Conservation (phyloP, 1,140 invertebrate species). For the Tetramorium alpestre region DNA sequence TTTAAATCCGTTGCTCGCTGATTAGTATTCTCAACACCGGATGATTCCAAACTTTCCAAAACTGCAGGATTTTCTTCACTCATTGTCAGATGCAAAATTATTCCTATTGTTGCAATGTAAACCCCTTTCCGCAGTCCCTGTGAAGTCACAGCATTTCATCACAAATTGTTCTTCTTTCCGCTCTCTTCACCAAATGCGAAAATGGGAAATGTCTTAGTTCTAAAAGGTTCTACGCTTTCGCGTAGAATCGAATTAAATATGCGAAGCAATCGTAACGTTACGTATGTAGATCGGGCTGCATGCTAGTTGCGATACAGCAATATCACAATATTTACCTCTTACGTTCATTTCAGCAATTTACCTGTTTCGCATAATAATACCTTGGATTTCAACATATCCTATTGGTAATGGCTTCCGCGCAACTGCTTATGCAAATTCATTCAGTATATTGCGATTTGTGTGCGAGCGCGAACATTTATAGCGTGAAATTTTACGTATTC, state of each 20-base stretch:
- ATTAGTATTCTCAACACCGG: background rate
- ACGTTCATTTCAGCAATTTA: conserved; percentile 32
- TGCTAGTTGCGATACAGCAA: conserved; percentile 25
- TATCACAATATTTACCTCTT: conserved; percentile 47
- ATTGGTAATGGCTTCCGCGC: conserved; percentile 53
- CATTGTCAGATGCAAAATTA: conserved; percentile 11
- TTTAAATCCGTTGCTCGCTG: background rate
- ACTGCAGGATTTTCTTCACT: background rate
- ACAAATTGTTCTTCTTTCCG: conserved; percentile 9
- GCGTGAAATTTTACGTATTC: conserved; percentile 45
- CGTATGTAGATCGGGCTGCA: conserved; percentile 25
- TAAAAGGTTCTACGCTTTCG: conserved; percentile 28
- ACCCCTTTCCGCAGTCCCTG: background rate
- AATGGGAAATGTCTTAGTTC: conserved; percentile 11
- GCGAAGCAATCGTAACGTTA: conserved; percentile 36
- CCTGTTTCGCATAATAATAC: conserved; percentile 41
- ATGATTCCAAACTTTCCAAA: conserved; percentile 13
- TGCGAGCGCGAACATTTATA: conserved; percentile 36
- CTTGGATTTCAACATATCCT: conserved; percentile 47
- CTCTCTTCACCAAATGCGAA: conserved; percentile 28
- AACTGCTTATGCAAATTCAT: conserved; percentile 52
- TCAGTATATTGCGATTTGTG: conserved; percentile 30
- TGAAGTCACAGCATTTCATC: conserved; percentile 21
- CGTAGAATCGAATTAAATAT: conserved; percentile 30
- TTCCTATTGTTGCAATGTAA: background rate